A percentile compares a stretch with the other conserved stretches of the same genome.
phyloP scores from a whole-genome alignment of 2,113 vertebrate genomes.

The Phaethornis superciliosus region DNA sequence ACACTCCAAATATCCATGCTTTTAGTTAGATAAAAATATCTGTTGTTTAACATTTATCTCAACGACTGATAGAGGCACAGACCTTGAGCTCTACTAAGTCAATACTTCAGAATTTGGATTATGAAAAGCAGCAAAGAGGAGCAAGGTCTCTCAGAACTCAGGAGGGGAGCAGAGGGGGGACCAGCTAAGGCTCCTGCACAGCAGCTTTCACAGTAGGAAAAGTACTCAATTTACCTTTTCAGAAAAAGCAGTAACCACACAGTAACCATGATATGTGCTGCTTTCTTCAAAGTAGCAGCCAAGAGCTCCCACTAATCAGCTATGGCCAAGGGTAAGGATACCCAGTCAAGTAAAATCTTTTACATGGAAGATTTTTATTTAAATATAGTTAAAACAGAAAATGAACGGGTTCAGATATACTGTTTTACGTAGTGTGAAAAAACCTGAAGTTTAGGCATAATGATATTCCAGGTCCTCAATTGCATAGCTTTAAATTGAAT shows the following conservation, averaged over 20 bases:
- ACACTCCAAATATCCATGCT: not conserved
- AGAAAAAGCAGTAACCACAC: not conserved
- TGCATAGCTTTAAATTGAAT: not conserved
- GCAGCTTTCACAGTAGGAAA: not conserved
- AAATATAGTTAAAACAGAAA: not conserved
- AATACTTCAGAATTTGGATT: fast-evolving
- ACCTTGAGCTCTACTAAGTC: not conserved
- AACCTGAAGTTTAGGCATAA: not conserved
- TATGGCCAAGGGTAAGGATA: not conserved
- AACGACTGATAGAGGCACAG: not conserved
- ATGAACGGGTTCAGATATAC: not conserved
- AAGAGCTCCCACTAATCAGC: not conserved
- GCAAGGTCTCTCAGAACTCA: not conserved
- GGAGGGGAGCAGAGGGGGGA: fast-evolving
- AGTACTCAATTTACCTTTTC: not conserved
- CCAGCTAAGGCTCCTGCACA: not conserved
- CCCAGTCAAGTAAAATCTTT: not conserved
- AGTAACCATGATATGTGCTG: fast-evolving
- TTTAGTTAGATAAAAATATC: not conserved
- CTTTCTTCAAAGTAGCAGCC: not conserved
- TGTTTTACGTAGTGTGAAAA: not conserved
- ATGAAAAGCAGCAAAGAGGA: not conserved
- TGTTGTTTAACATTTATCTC: not conserved
- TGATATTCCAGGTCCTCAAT: not conserved
- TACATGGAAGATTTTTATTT: not conserved